Percentiles rank a stretch among this genome's conserved stretches.
Conservation (phyloP, 2,888 invertebrate genomes). For the Megamerina dolium region DNA sequence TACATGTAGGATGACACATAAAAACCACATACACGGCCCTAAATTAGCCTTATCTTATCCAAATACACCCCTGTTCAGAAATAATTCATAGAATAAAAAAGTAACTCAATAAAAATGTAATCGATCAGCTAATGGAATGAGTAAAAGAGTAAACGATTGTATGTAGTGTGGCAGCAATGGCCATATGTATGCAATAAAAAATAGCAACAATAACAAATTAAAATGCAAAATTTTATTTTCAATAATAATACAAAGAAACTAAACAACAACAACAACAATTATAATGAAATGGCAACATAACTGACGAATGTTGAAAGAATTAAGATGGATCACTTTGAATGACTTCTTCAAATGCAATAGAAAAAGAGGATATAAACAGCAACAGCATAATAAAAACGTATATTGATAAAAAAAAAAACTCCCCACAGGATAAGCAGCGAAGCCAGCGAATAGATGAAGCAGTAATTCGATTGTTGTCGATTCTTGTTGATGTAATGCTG, state of each 20-base stretch:
- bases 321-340: slow-evolving; percentile 47
- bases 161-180: too few species aligned
- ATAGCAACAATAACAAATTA: slow-evolving; percentile 34
- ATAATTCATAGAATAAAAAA: background rate
- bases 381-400: slow-evolving; percentile 1
- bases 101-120: slow-evolving; percentile 36
- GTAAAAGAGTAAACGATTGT: too few species aligned
- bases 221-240: slow-evolving; percentile 28
- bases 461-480: slow-evolving; percentile 6
- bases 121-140: slow-evolving; percentile 42
- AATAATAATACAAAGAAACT: slow-evolving; percentile 4
- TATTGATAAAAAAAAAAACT: slow-evolving; percentile 8
- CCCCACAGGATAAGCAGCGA: background rate
- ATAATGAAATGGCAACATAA: slow-evolving; percentile 7
- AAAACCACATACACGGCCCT: too few species aligned
- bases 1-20: too few species aligned
- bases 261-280: slow-evolving; percentile 12
- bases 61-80: background rate
- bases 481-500: too few species aligned
- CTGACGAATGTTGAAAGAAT: slow-evolving; percentile 38
- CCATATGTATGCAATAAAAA: too few species aligned
- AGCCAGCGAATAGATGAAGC: background rate
- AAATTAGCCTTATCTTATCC: background rate
- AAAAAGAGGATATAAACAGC: slow-evolving; percentile 4
- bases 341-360: slow-evolving; percentile 29